Evolutionary conservation across 1,140 invertebrate genomes (phyloP).

Genomic region (Acromyrmex charruanus): DNA sequence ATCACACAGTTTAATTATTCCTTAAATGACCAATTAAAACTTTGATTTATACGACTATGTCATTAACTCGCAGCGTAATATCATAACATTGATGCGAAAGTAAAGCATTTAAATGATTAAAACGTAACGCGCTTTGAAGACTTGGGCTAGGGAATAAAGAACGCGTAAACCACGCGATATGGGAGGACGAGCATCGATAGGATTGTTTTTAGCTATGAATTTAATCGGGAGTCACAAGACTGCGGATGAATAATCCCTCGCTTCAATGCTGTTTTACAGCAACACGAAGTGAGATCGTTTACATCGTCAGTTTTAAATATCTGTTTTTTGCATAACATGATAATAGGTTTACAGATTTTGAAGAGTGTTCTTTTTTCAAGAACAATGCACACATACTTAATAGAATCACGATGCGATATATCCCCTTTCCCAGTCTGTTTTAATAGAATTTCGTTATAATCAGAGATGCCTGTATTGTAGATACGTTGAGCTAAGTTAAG

Average conservation of each 20-base stretch:
- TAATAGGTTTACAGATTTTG: not conserved
- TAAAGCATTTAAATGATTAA: constrained; percentile 29
- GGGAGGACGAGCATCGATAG: constrained; percentile 20
- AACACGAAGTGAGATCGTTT: not conserved
- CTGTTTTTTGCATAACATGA: constrained; percentile 22
- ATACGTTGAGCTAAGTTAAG: constrained; percentile 38
- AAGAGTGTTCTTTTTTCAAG: not conserved
- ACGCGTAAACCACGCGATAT: constrained; percentile 22
- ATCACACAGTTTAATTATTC: constrained; percentile 62
- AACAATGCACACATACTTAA: constrained; percentile 37
- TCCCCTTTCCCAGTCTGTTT: not conserved
- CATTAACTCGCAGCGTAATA: constrained; percentile 22
- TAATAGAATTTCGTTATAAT: constrained; percentile 45
- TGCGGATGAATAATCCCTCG: constrained; percentile 46
- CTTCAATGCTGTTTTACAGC: constrained; percentile 8
- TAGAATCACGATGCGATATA: constrained; percentile 21
- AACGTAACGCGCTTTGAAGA: constrained; percentile 44
- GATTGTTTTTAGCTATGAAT: constrained; percentile 42
- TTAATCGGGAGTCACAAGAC: constrained; percentile 66
- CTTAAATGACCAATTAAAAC: constrained; percentile 72
- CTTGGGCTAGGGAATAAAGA: constrained; percentile 39
- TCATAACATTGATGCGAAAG: not conserved
- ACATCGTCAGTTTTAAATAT: constrained; percentile 27
- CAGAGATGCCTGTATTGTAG: constrained; percentile 41
- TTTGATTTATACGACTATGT: constrained; percentile 11